Conservation (phyloP, 2,888 invertebrate genomes). For the Odontomyia ornata region DNA sequence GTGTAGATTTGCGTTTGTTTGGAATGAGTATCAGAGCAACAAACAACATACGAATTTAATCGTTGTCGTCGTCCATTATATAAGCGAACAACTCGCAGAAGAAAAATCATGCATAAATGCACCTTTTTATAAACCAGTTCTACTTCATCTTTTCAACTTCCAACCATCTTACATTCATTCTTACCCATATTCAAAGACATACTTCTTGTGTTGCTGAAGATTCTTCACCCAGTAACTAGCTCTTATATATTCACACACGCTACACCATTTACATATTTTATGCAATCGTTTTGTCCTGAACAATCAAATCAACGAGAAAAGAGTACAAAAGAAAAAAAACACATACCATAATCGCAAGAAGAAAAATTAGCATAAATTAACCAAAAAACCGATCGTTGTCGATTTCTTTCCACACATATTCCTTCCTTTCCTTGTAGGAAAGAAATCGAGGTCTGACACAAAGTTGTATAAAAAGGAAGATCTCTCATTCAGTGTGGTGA, state of each 20-base stretch:
- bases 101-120: constrained; percentile 32
- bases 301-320: too few species aligned
- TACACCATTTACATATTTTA: background rate
- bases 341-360: constrained; percentile 26
- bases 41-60: too few species aligned
- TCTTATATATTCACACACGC: background rate
- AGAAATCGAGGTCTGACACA: too few species aligned
- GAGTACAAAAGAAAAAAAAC: too few species aligned
- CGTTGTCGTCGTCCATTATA: too few species aligned
- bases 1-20: too few species aligned
- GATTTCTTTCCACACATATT: background rate
- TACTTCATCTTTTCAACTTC: background rate
- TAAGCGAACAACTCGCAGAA: too few species aligned
- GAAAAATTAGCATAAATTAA: constrained; percentile 41
- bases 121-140: constrained; percentile 32
- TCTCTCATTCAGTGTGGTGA: too few species aligned
- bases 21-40: too few species aligned
- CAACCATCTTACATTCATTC: background rate
- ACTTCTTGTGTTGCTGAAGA: background rate
- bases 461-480: too few species aligned
- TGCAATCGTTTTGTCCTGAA: constrained; percentile 19
- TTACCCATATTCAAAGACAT: background rate
- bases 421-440: background rate
- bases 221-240: background rate
- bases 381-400: constrained; percentile 24